phyloP scores from a whole-genome alignment of 2,888 invertebrate species.

The Cantharis nigra region DNA sequence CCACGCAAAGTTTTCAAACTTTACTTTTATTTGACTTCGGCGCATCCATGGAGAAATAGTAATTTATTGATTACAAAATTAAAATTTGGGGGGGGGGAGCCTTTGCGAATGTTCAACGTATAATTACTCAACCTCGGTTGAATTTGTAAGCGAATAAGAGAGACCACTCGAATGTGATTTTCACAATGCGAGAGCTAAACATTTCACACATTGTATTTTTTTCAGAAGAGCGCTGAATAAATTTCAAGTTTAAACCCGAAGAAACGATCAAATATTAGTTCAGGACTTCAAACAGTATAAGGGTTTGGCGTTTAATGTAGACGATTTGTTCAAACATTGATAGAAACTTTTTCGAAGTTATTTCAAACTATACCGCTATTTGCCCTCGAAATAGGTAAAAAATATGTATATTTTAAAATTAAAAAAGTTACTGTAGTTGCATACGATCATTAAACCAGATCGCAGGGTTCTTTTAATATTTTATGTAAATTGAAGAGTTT shows the following conservation, averaged over 20 bases:
- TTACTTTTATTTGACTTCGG: not conserved
- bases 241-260: not conserved
- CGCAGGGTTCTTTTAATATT: not conserved
- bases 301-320: slow-evolving; percentile 18
- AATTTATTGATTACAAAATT: not conserved
- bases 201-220: not conserved
- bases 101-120: too few relatives aligned
- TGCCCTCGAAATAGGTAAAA: not conserved
- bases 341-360: not conserved
- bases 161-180: not conserved
- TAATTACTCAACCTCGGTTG: not conserved
- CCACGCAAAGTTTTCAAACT: not conserved
- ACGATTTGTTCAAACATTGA: not conserved
- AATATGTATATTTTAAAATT: not conserved
- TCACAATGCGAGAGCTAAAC: not conserved
- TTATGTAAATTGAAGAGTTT: not conserved
- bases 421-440: not conserved
- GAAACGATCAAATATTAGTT: slow-evolving; percentile 24
- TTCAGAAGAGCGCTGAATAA: not conserved
- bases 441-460: not conserved
- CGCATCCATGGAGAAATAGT: not conserved
- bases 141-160: not conserved
- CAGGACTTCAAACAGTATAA: slow-evolving; percentile 25
- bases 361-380: not conserved
- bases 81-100: too few relatives aligned